phyloP scores from a whole-genome alignment of 2,888 invertebrate species.

The Fissipunctia ypsillon region DNA sequence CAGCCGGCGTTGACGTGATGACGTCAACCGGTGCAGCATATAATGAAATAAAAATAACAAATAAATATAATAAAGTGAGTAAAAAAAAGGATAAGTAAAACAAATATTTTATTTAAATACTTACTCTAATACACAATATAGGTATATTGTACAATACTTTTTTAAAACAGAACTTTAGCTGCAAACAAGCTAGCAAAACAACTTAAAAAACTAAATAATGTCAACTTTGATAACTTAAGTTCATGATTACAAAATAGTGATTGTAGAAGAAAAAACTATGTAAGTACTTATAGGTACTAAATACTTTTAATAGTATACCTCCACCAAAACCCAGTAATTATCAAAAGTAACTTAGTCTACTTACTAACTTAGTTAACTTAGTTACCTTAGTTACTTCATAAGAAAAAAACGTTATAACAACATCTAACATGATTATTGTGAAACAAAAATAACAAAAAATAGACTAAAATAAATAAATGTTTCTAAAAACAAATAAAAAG shows the following conservation, averaged over 20 bases:
- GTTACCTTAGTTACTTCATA: slow-evolving; percentile 1
- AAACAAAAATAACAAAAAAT: slow-evolving; percentile 6
- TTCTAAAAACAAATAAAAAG: slow-evolving; percentile 26
- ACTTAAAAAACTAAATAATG: slow-evolving; percentile 27
- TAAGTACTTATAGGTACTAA: background rate
- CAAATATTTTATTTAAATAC: slow-evolving; percentile 42
- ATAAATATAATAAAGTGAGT: background rate
- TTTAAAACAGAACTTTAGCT: slow-evolving; percentile 7
- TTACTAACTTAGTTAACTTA: background rate
- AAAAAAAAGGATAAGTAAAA: background rate
- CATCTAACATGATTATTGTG: background rate
- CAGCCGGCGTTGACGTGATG: no score
- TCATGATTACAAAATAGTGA: slow-evolving; percentile 40
- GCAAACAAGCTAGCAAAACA: slow-evolving; percentile 10
- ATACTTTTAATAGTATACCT: slow-evolving; percentile 24
- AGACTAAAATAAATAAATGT: slow-evolving; percentile 4
- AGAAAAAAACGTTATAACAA: slow-evolving; percentile 10
- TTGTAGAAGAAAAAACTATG: slow-evolving; percentile 1
- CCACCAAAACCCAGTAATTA: slow-evolving; percentile 38
- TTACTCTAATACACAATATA: slow-evolving; percentile 13
- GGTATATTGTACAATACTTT: background rate
- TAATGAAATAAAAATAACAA: background rate
- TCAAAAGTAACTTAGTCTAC: slow-evolving; percentile 13
- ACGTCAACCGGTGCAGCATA: no score
- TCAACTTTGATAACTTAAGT: slow-evolving; percentile 31